phyloP scores from a whole-genome alignment of 2,888 invertebrate species.

The Poecilobothrus nobilitatus region DNA sequence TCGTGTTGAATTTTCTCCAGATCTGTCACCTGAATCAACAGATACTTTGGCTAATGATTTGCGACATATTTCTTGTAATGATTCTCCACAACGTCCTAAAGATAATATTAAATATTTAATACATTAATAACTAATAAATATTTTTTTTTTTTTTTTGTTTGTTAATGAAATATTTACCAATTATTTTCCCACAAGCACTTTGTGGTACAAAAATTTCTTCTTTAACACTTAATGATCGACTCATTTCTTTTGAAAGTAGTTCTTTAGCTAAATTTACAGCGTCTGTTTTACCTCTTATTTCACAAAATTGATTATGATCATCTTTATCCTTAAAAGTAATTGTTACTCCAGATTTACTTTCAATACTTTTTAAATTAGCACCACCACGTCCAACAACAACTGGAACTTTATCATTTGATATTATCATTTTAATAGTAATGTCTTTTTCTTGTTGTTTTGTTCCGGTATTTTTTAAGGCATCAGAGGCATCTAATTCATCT shows the following conservation, averaged over 20 bases:
- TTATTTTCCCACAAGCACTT: slow-evolving; percentile 60
- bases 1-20: slow-evolving; percentile 30
- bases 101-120: slow-evolving; percentile 8
- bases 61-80: slow-evolving; percentile 60
- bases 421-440: slow-evolving; percentile 50
- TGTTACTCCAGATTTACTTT: slow-evolving; percentile 60
- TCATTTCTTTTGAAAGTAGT: slow-evolving; percentile 56
- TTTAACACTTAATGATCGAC: slow-evolving; percentile 60
- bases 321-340: slow-evolving; percentile 51
- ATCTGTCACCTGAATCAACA: slow-evolving; percentile 46
- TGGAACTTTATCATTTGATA: slow-evolving; percentile 57
- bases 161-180: slow-evolving; percentile 45
- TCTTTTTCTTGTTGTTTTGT: slow-evolving; percentile 32
- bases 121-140: too few relatives aligned
- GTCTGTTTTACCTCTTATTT: slow-evolving; percentile 60
- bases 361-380: slow-evolving; percentile 64
- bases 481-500: slow-evolving; percentile 25
- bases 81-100: slow-evolving; percentile 58
- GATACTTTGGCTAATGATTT: slow-evolving; percentile 64
- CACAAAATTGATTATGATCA: slow-evolving; percentile 53
- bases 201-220: slow-evolving; percentile 59
- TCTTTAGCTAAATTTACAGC: slow-evolving; percentile 63
- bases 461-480: background rate
- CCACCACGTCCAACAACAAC: slow-evolving; percentile 68
- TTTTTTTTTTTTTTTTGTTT: too few relatives aligned